Base-by-base conservation (phyloP, 2,888 invertebrate species). In the Lepidochitona cinerea region DNA sequence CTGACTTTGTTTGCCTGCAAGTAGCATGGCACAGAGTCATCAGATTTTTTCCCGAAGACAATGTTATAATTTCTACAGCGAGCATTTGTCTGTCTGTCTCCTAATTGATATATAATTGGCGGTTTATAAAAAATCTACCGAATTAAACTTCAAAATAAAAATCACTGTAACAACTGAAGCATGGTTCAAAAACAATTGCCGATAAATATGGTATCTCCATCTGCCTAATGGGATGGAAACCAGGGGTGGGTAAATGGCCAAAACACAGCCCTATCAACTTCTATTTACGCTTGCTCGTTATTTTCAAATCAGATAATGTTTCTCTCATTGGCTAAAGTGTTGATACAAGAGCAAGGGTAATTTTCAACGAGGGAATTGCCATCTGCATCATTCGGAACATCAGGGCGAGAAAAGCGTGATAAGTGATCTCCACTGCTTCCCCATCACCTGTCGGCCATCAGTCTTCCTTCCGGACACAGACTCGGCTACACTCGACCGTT, bases 281-380 rank as follows among this genome's bases (percentile, higher is more conserved):
- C 59, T 59, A 59, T 59, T 59, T 59, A 29, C 29, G 29, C 29
- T 29, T 29, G 26, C 59, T 59, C 59, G 59, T 59, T 59, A 59
- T 59, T 59, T 59, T 59, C 59, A 59, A 59, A 59, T 59, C 59
- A 59, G 59, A 59, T 59, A 59, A 23, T 59, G 59, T 59, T 23
- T 59, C 59, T 23, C 59, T 26, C 59, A 59, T 59, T 29, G 29
- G 59, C 32, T 59, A 29, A 7, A 59, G 59, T 32, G 59, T 59
- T 59, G 59, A 59, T 59, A 59, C 14, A 32, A 23, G 59, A 59
- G 59, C 32, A 18, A 14, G 54, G 54, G 12, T 54, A 54, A 54
- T 54, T 54, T 54, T 54, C 23, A 41, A 41, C 41, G n/a, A 41
- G 41, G 18, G 41, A 9, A 9, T 18, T 18, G 23, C 49, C 49